Evolutionary conservation across 2,888 invertebrate species (phyloP), one percentile per base, ranked within the genome.

Genomic region (Drosophila infuscata): DNA sequence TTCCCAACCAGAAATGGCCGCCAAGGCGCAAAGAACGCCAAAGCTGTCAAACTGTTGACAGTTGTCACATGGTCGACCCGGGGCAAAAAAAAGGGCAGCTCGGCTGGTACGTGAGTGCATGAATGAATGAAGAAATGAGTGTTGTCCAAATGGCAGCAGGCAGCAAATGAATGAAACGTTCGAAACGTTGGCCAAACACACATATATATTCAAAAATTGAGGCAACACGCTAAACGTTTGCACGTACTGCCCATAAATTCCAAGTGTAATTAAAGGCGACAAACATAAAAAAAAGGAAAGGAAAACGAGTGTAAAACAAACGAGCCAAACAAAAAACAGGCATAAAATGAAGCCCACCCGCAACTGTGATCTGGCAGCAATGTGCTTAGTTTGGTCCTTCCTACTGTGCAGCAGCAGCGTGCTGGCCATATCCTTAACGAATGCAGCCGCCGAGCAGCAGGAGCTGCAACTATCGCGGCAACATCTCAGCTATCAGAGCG

Each of bases 401-500:
- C 54, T 76, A 54, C 58, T 73, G 6, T 20, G 73, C 56, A 49
- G 73, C 56, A 53, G 73, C 56, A 41, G 65, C 78, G 67, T 48
- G 11, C 53, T 56, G 25, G 46, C 74, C 4, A n/a, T 63, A 29
- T 60, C 67, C 15, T 12, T 75, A 35, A 67, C 84, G 8, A 71
- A 81, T 20, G 64, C 46, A 1, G 90, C 89, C 12, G 90, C 84
- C 8, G 76, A 71, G n/a, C 61, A 70, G 67, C 65, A 91, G 54
- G 89, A 91, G 59, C 77, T 81, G 49, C 87, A 79, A 65, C 82
- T 88, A 38, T 79, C 84, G 33, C 53, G 48, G 32, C 81, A 76
- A 11, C 74, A 92, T 53, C 87, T 93, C 20, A 91, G 91, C 32
- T 91, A 90, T 49, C 92, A 91, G 46, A 92, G 90, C 17, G 92